Evolutionary conservation across 2,113 vertebrate genomes (phyloP).

Genomic region (Emydocephalus ijimae): DNA sequence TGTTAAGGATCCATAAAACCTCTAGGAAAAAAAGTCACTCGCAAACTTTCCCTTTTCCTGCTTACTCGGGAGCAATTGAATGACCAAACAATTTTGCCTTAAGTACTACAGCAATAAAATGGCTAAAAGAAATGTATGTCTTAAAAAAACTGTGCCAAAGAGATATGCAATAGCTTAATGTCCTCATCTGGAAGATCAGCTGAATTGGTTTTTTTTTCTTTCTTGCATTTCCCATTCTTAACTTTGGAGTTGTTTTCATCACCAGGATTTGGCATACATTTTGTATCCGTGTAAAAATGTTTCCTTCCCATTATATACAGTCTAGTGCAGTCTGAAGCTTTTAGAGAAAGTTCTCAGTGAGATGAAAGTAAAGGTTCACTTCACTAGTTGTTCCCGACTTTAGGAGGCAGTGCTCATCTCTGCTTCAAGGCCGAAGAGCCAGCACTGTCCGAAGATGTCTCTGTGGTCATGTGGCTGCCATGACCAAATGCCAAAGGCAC

Average conservation of each 20-base stretch:
- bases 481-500: too few species aligned
- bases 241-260: neutral
- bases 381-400: too few species aligned
- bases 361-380: too few species aligned
- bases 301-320: neutral
- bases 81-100: neutral
- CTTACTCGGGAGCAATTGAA: neutral
- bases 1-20: neutral
- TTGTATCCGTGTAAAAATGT: neutral
- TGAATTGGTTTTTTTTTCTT: neutral
- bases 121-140: neutral
- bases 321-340: neutral
- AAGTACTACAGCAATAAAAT: neutral
- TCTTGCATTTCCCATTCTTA: neutral
- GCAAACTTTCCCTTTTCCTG: neutral
- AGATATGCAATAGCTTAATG: neutral
- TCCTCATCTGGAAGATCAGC: neutral
- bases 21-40: neutral
- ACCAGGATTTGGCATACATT: neutral
- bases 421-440: too few species aligned
- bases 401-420: too few species aligned
- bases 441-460: too few species aligned
- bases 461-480: too few species aligned
- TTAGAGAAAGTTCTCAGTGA: neutral
- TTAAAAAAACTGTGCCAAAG: rapidly evolving